phyloP scores from a whole-genome alignment of 2,888 invertebrate genomes.

The Drosophila affinis region DNA sequence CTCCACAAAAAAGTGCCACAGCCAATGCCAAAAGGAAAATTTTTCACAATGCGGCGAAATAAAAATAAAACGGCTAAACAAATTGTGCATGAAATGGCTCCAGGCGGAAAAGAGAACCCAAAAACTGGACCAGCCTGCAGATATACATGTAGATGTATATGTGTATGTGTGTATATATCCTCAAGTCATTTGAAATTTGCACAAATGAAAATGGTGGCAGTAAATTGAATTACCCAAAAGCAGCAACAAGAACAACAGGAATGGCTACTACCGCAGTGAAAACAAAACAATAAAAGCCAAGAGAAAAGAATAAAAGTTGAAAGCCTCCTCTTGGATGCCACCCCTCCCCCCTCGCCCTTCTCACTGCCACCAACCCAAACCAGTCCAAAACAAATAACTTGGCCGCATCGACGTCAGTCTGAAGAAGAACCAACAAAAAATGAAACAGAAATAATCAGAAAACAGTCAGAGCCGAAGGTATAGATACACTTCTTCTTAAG shows the following conservation, averaged over 20 bases:
- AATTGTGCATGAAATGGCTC: constrained; percentile 75
- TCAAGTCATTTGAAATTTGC: constrained; percentile 65
- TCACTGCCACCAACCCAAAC: background rate
- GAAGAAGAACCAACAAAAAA: constrained; percentile 11
- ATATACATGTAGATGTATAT: background rate
- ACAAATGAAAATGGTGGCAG: constrained; percentile 76
- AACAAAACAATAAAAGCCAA: constrained; percentile 69
- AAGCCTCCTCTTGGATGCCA: constrained; percentile 23
- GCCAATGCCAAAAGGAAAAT: constrained; percentile 55
- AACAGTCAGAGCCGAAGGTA: background rate
- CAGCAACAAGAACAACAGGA: constrained; percentile 36
- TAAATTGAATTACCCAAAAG: constrained; percentile 72
- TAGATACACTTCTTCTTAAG: background rate
- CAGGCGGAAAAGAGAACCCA: constrained; percentile 11
- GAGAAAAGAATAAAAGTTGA: constrained; percentile 61
- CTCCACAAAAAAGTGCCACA: no score
- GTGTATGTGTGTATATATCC: constrained; percentile 28
- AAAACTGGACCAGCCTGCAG: constrained; percentile 20
- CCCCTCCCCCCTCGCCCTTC: background rate
- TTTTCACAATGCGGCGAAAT: constrained; percentile 73
- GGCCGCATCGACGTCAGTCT: constrained; percentile 24
- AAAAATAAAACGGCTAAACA: constrained; percentile 73
- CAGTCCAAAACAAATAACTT: constrained; percentile 38
- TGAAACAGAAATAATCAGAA: constrained; percentile 11
- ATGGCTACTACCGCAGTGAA: constrained; percentile 63